Evolutionary conservation across 2,113 vertebrate genomes (phyloP).

Genomic region (Atlantisia rogersi): DNA sequence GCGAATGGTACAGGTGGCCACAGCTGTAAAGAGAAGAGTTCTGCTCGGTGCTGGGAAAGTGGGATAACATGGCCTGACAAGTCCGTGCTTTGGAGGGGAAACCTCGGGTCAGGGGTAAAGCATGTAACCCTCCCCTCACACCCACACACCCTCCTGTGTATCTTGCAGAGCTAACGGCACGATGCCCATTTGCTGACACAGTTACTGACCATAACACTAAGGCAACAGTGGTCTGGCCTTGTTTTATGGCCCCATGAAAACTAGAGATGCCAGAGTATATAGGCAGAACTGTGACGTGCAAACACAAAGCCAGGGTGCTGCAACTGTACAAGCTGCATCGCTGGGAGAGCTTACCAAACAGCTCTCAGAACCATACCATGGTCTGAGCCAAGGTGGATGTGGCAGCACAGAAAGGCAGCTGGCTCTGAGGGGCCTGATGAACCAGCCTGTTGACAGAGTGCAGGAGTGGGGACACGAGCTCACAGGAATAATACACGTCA

Average conservation of each 20-base stretch:
- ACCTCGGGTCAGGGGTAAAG: neutral
- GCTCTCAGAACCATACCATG: neutral
- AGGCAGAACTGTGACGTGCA: neutral
- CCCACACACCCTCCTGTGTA: neutral
- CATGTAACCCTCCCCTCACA: fast-evolving
- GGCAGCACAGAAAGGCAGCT: neutral
- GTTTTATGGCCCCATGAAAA: neutral
- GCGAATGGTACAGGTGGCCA: conserved; percentile 93
- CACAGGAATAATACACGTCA: neutral
- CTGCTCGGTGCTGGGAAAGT: neutral
- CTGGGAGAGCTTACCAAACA: neutral
- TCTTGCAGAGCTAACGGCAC: neutral
- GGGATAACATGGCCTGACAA: neutral
- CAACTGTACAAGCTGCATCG: neutral
- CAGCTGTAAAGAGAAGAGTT: conserved; percentile 80
- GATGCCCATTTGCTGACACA: neutral
- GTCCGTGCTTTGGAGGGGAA: neutral
- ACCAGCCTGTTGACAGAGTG: neutral
- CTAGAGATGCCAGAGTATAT: fast-evolving
- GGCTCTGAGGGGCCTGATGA: neutral
- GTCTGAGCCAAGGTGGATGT: neutral
- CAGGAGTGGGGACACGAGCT: neutral
- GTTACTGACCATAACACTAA: neutral
- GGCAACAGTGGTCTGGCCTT: neutral
- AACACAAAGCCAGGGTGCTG: neutral